Percentiles rank a stretch among this genome's conserved stretches.
Evolutionary conservation across 2,888 invertebrate species (phyloP).

Genomic region (Neoaliturus tenellus): DNA sequence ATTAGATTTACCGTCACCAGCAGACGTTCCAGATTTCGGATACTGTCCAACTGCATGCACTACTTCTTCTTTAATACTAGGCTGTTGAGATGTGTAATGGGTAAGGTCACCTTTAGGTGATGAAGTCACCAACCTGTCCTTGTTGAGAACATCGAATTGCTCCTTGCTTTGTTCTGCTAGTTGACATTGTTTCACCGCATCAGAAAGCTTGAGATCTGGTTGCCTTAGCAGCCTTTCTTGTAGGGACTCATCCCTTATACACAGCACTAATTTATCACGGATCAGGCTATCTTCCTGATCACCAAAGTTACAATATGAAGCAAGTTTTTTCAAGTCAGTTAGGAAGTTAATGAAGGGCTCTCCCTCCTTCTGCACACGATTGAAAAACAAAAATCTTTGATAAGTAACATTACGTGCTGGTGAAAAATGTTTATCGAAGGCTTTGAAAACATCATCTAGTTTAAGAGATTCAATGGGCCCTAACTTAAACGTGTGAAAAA

Average conservation of each 20-base stretch:
- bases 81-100: neutral
- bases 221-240: constrained; percentile 42
- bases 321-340: constrained; percentile 38
- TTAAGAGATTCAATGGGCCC: neutral
- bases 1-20: neutral
- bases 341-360: constrained; percentile 33
- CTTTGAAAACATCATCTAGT: constrained; percentile 10
- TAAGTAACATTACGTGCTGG: constrained; percentile 35
- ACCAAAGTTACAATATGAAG: constrained; percentile 26
- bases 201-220: constrained; percentile 34
- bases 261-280: constrained; percentile 4
- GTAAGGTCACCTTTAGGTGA: neutral
- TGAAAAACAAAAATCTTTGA: constrained; percentile 43
- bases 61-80: neutral
- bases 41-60: neutral
- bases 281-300: constrained; percentile 39
- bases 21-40: neutral
- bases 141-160: neutral
- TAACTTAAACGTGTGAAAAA: constrained; percentile 44
- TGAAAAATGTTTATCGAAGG: neutral
- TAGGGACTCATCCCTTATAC: neutral
- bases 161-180: neutral
- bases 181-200: neutral
- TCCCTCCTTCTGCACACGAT: neutral
- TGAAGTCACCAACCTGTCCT: neutral